Evolutionary conservation across 2,888 invertebrate genomes (phyloP).

Genomic region (Coelopa pilipes): DNA sequence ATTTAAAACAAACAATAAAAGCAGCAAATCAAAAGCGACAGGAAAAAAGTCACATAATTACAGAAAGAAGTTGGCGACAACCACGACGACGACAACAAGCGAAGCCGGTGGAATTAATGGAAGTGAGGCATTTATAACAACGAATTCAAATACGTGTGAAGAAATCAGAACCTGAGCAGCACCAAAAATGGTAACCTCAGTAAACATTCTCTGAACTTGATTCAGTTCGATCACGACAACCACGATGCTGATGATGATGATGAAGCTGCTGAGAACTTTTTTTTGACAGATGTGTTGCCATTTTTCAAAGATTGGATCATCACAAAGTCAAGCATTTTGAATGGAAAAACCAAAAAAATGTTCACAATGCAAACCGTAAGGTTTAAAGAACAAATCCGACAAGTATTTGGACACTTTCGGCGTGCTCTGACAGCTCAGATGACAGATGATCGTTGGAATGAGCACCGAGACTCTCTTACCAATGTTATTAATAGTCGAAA

Average conservation of each 20-base stretch:
- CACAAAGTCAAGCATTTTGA: neutral
- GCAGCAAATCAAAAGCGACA: neutral
- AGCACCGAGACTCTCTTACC: too few relatives aligned
- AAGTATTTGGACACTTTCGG: neutral
- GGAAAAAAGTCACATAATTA: neutral
- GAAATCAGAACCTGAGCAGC: neutral
- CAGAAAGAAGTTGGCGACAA: neutral
- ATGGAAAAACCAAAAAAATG: neutral
- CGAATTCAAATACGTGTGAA: neutral
- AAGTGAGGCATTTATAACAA: neutral
- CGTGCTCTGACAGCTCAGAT: neutral
- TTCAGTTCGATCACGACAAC: neutral
- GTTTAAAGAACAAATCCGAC: neutral
- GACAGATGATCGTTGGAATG: neutral
- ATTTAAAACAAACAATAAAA: neutral
- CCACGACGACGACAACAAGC: neutral
- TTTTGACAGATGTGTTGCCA: neutral
- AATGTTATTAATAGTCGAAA: too few relatives aligned
- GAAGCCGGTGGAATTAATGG: neutral
- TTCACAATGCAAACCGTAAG: neutral
- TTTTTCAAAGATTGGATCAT: conserved; percentile 4
- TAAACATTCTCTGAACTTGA: neutral
- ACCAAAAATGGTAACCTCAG: conserved; percentile 2
- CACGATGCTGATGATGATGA: neutral
- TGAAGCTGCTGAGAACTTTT: neutral